phyloP scores from a whole-genome alignment of 35 echinoderm and acorn worm genomes.

The Eucidaris tribuloides region DNA sequence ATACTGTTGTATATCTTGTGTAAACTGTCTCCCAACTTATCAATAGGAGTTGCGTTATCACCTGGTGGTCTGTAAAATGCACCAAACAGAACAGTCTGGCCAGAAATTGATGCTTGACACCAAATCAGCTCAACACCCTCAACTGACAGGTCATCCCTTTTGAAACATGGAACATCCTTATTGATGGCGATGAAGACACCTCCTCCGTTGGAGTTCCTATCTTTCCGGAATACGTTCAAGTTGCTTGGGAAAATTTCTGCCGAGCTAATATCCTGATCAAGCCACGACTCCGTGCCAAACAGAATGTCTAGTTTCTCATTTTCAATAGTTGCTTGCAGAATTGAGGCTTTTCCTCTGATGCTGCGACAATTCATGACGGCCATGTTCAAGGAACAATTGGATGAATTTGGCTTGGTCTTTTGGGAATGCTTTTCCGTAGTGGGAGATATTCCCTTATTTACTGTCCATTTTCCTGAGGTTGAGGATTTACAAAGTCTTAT shows the following conservation, averaged over 20 bases:
- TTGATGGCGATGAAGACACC: background rate
- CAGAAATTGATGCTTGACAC: background rate
- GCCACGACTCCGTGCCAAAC: conserved; percentile 6
- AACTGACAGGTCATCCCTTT: background rate
- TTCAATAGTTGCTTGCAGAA: background rate
- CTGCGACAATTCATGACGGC: background rate
- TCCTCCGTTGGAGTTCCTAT: background rate
- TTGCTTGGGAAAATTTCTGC: conserved; percentile 1
- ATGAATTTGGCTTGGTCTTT: background rate
- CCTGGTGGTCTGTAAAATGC: background rate
- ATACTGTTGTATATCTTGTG: conserved; percentile 9
- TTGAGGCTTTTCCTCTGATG: background rate
- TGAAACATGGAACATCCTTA: background rate
- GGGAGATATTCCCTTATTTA: background rate
- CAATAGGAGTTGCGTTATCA: background rate
- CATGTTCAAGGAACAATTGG: background rate
- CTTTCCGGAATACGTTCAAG: conserved; percentile 1
- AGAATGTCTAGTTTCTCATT: background rate
- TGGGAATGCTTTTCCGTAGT: background rate
- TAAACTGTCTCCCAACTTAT: background rate
- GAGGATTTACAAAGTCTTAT: background rate
- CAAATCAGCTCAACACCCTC: background rate
- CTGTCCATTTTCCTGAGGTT: background rate
- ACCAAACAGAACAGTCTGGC: background rate
- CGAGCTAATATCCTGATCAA: background rate